These are phyloP conservation scores for Helicorthomorpha holstii DNA, from an alignment of 1,140 invertebrate species.

Conservation along the genomic window DNA sequence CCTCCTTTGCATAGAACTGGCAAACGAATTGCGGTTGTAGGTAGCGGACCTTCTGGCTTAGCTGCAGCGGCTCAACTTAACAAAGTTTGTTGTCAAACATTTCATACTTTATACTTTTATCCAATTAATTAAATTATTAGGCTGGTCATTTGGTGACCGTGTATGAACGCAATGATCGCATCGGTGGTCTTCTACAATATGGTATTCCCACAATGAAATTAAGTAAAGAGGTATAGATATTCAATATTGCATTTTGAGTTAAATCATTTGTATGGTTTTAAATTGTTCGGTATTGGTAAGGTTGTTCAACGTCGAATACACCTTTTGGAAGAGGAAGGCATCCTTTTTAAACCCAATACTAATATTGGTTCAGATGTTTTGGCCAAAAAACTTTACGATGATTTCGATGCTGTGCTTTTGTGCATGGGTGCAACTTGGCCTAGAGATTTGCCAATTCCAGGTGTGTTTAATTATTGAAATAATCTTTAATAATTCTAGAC, in stretches of 20 bases:
- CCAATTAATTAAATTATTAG: constrained; percentile 21
- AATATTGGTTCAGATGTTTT: constrained; percentile 84
- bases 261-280: background rate
- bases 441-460: constrained; percentile 49
- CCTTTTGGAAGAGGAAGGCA: constrained; percentile 75
- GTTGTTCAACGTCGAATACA: constrained; percentile 71
- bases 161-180: constrained; percentile 86
- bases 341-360: constrained; percentile 72
- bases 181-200: constrained; percentile 89
- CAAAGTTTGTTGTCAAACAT: constrained; percentile 40
- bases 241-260: constrained; percentile 18
- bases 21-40: constrained; percentile 79
- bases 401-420: constrained; percentile 74
- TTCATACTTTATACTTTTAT: background rate
- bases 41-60: constrained; percentile 85
- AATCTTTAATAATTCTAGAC: background rate
- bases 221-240: constrained; percentile 52
- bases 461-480: constrained; percentile 14
- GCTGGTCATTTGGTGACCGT: constrained; percentile 82
- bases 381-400: constrained; percentile 46
- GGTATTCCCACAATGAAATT: constrained; percentile 98
- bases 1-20: constrained; percentile 56
- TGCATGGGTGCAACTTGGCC: constrained; percentile 93
- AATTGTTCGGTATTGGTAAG: constrained; percentile 13
- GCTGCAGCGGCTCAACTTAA: constrained; percentile 96